Evolutionary conservation across 2,113 vertebrate genomes (phyloP).

Genomic region (Panthera leo): DNA sequence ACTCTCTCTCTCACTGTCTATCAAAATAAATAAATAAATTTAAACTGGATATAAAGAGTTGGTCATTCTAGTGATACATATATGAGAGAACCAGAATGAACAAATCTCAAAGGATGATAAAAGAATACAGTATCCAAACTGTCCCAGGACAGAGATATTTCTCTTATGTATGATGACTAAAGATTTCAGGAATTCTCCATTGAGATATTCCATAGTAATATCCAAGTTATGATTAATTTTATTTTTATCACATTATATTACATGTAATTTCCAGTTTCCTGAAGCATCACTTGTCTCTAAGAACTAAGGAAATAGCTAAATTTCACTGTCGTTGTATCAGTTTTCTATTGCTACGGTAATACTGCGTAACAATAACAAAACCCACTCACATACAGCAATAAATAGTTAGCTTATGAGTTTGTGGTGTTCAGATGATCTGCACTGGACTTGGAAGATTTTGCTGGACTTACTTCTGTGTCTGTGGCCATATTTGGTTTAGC

Average conservation of each 20-base stretch:
- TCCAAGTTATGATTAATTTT: background rate
- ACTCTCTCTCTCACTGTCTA: too few species aligned
- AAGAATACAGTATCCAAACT: background rate
- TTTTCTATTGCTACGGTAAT: background rate
- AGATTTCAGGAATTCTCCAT: background rate
- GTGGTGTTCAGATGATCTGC: background rate
- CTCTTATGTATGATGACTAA: background rate
- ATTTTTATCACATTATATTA: background rate
- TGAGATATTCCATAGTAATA: background rate
- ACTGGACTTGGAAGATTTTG: background rate
- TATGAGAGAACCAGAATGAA: background rate
- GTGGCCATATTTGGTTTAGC: background rate
- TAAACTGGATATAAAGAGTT: background rate
- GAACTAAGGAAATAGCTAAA: background rate
- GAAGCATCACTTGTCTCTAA: background rate
- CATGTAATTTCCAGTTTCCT: background rate
- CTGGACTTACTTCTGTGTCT: background rate
- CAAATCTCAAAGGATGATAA: background rate
- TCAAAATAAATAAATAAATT: too few species aligned
- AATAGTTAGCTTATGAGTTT: background rate
- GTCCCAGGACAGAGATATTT: background rate
- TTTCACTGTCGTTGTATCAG: background rate
- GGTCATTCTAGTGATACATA: background rate
- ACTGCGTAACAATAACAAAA: background rate
- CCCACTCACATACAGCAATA: background rate